phyloP scores from a whole-genome alignment of 2,113 vertebrate genomes.

The Lycaon pictus region DNA sequence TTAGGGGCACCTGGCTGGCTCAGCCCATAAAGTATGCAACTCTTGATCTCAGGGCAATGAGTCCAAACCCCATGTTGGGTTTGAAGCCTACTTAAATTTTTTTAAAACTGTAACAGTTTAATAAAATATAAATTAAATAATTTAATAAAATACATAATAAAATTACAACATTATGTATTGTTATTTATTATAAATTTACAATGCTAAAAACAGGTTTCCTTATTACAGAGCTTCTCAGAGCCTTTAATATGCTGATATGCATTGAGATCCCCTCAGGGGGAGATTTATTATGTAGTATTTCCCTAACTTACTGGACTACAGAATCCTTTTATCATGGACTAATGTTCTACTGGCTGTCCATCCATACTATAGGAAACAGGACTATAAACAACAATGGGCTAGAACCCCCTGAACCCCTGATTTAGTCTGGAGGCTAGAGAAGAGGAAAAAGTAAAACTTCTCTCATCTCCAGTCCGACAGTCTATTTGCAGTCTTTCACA shows the following conservation, averaged over 20 bases:
- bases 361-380: not conserved
- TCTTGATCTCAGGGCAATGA: not conserved
- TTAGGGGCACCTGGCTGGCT: not conserved
- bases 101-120: not conserved
- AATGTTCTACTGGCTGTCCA: not conserved
- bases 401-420: not conserved
- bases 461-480: not conserved
- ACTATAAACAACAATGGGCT: not conserved
- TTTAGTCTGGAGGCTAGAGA: not conserved
- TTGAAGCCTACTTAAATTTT: not conserved
- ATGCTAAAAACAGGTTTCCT: constrained; percentile 7
- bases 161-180: not conserved
- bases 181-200: constrained; percentile 25
- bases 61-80: not conserved
- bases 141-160: not conserved
- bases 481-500: not conserved
- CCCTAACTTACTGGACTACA: constrained; percentile 24
- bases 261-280: not conserved
- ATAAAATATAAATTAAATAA: not conserved
- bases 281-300: not conserved
- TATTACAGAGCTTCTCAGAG: not conserved
- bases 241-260: not conserved
- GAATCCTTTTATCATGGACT: not conserved
- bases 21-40: not conserved
- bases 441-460: not conserved